Evolutionary conservation across 1,140 invertebrate genomes (phyloP), one percentile per base, ranked within the genome.

Genomic region (Melanaphis sacchari): DNA sequence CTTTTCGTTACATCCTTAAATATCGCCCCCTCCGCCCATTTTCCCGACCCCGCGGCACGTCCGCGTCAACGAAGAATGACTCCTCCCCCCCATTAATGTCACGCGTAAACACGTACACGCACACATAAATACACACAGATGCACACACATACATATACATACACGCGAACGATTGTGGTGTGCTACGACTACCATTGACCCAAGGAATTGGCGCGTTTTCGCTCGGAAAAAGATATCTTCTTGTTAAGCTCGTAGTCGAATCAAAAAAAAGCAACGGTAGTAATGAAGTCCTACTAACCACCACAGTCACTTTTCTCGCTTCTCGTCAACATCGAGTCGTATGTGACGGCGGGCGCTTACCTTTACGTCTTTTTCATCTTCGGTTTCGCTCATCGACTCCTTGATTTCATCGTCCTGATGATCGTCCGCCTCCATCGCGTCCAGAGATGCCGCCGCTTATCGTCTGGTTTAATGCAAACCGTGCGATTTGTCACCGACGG

Each of bases 1-100:
- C 89, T 90, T 91, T 91, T 91, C 81, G 91, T 93, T 82, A 81
- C 91, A 49, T 93, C 91, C 91, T 93, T 85, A 85, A 93, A 93
- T 31, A 36, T 84, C 91, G 91, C 91, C 91, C 89, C 91, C 91
- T 91, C 91, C 76, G 91, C 46, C 76, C 91, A 93, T 93, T 93
- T 93, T 93, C 91, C 81, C 91, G 36, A 49, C 46, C 91, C 24
- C 81, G 36, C 49, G 36, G 87, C 26, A 46, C 85, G 41, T 46
- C 31, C 15, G 26, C 40, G 66, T 8, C n/a, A n/a, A 15, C 66
- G 43, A 84, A 92, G 43, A 82, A 92, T 92, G 76, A 82, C 81
- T 85, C 91, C 81, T 85, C 91, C 91, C 91, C 38, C 81, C 81
- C 66, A 92, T 92, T 92, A 92, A 92, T 92, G 46, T 89, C 31